A percentile compares a stretch with the other conserved stretches of the same genome.
Evolutionary conservation across 2,888 invertebrate genomes (phyloP).

Genomic region (Drosophila ustulata): DNA sequence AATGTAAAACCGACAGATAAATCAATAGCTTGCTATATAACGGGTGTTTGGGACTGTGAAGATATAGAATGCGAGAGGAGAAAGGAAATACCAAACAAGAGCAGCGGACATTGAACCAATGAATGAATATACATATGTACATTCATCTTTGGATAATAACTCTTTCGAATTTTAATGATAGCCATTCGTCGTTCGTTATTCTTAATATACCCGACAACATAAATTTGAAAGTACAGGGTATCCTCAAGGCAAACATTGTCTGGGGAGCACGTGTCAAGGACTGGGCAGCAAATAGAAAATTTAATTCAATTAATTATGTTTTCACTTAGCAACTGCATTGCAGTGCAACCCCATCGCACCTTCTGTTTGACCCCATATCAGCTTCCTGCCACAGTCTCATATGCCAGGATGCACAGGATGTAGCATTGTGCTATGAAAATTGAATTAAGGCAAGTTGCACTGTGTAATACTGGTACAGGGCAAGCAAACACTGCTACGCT

Average conservation of each 20-base stretch:
- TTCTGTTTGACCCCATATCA: background rate
- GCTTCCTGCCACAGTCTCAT: background rate
- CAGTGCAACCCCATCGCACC: background rate
- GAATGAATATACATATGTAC: too few species aligned
- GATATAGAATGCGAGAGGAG: background rate
- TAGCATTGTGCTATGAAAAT: slow-evolving; percentile 59
- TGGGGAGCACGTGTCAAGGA: slow-evolving; percentile 32
- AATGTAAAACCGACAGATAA: slow-evolving; percentile 37
- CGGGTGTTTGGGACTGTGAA: background rate
- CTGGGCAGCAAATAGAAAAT: slow-evolving; percentile 71
- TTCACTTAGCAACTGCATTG: slow-evolving; percentile 66
- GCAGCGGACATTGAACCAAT: background rate
- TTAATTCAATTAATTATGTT: slow-evolving; percentile 79
- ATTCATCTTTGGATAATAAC: background rate
- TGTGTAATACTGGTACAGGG: slow-evolving; percentile 13
- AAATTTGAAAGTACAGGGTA: slow-evolving; percentile 5
- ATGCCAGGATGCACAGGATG: background rate
- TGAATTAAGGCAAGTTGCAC: slow-evolving; percentile 69
- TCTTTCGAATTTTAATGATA: too few species aligned
- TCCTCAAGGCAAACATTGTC: slow-evolving; percentile 5
- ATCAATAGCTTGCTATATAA: slow-evolving; percentile 32
- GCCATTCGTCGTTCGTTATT: too few species aligned
- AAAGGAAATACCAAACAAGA: background rate
- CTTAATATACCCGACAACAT: background rate
- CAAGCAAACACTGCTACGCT: background rate